Evolutionary conservation across 1,140 invertebrate genomes (phyloP).

Genomic region (Forficula auricularia): DNA sequence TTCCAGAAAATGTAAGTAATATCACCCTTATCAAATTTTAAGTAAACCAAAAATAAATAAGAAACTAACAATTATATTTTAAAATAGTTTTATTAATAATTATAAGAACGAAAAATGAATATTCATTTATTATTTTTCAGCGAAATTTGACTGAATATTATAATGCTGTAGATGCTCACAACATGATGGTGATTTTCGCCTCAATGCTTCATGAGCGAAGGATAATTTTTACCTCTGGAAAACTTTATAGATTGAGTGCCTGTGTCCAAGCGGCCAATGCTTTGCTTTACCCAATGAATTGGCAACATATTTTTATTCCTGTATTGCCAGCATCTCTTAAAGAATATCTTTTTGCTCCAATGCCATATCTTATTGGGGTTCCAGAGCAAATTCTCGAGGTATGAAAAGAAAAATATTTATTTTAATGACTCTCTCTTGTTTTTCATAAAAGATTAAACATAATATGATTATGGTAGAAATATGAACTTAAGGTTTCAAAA

Average conservation of each 20-base stretch:
- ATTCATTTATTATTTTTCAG: slow-evolving; percentile 42
- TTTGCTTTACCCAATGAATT: slow-evolving; percentile 89
- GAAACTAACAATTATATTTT: background rate
- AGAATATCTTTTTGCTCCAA: slow-evolving; percentile 81
- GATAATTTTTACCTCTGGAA: slow-evolving; percentile 76
- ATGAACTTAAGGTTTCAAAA: too few relatives aligned
- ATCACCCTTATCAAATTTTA: too few relatives aligned
- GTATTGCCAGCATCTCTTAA: slow-evolving; percentile 70
- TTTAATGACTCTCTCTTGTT: background rate
- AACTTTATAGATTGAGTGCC: slow-evolving; percentile 69
- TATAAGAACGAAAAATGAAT: too few relatives aligned
- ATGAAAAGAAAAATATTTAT: slow-evolving; percentile 14
- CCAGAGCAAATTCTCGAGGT: slow-evolving; percentile 66
- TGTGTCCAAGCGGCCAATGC: slow-evolving; percentile 87
- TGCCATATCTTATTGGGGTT: slow-evolving; percentile 90
- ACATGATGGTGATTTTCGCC: slow-evolving; percentile 88
- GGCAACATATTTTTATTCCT: slow-evolving; percentile 96
- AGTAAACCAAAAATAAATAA: too few relatives aligned
- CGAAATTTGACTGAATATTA: slow-evolving; percentile 91
- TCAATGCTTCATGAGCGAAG: slow-evolving; percentile 74
- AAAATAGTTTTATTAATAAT: background rate
- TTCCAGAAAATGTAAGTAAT: slow-evolving; percentile 81
- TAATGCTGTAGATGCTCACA: slow-evolving; percentile 75
- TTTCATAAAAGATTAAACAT: too few relatives aligned
- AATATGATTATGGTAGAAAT: too few relatives aligned